Evolutionary conservation across 2,888 invertebrate genomes (phyloP), one percentile per base, ranked within the genome.

Genomic region (Ennomos erosarius): DNA sequence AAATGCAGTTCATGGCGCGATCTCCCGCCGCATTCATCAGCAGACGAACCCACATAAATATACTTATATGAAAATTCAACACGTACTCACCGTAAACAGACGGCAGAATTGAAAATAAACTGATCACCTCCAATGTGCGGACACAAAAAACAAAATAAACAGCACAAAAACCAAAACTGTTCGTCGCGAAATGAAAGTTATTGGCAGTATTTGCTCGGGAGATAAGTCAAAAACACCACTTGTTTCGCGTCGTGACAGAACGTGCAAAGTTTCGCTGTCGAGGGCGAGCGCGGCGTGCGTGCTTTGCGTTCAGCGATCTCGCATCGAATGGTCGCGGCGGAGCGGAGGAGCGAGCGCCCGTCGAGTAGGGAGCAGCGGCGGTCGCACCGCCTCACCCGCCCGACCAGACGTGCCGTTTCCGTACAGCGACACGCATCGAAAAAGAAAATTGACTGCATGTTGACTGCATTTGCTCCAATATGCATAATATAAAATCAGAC

Each of bases 1-100:
- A 80, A 81, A 83, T 85, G 86, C 88, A 85, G 79, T 81, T 80
- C 80, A 81, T 74, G 81, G 73, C 75, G 78, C 81, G 83, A 79
- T 84, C 83, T 86, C 80, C 83, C 77, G 73, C 71, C 79, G 77
- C 80, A 87, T 85, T 84, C 87, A 89, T 88, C 87, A 87, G 83
- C 83, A 85, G 82, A 78, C 76, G 74, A 74, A 73, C 69, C 77
- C 75, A 79, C 73, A 81, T 77, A 83, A 82, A 85, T 82, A 85
- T 82, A 86, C 16, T 16, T 26, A 26, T 78, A 87, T 86, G 82
- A 80, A 85, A 85, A 86, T 82, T 78, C 79, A 86, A 84, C 76
- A 73, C 74, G 84, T 84, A 90, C 91, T 91, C 72, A 92, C 91
- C 87, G 87, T 84, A 86, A 87, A 87, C 85, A 84, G 82, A 79